These are phyloP conservation scores for Polydesmus complanatus DNA, from an alignment of 2,888 invertebrate genomes.

Conservation along the genomic window DNA sequence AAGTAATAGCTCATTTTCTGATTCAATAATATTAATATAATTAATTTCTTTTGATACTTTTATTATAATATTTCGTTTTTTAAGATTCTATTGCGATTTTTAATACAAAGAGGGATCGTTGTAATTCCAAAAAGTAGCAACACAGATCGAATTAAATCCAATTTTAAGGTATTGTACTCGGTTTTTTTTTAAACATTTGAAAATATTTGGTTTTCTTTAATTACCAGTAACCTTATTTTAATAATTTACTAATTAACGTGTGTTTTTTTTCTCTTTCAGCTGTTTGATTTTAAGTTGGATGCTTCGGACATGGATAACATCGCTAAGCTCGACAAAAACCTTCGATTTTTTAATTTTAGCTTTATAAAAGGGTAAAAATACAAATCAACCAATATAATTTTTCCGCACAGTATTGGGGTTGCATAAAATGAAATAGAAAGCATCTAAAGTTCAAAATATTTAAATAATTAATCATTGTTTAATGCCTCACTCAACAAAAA, in stretches of 20 bases:
- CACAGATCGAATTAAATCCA: conserved; percentile 53
- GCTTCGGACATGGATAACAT: neutral
- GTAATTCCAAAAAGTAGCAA: conserved; percentile 75
- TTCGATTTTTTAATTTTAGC: neutral
- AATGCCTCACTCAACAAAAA: too few species aligned
- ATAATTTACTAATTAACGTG: too few species aligned
- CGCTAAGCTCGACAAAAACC: neutral
- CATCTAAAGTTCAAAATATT: too few species aligned
- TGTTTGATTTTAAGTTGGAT: conserved; percentile 10
- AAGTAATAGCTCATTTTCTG: too few species aligned
- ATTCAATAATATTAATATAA: neutral
- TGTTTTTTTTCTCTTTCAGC: neutral
- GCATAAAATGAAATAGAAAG: too few species aligned
- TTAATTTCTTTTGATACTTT: neutral
- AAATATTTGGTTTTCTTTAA: too few species aligned
- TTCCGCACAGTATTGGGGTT: too few species aligned
- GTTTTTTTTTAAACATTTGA: too few species aligned
- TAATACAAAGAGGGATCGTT: conserved; percentile 50
- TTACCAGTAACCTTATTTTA: too few species aligned
- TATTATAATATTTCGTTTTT: neutral
- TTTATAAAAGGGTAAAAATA: too few species aligned
- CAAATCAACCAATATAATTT: too few species aligned
- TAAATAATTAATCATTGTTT: too few species aligned
- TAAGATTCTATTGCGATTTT: conserved; percentile 6
- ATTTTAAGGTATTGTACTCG: conserved; percentile 38